Base-by-base conservation (phyloP, 2,113 vertebrate genomes). In the Corydoras maculifer region DNA sequence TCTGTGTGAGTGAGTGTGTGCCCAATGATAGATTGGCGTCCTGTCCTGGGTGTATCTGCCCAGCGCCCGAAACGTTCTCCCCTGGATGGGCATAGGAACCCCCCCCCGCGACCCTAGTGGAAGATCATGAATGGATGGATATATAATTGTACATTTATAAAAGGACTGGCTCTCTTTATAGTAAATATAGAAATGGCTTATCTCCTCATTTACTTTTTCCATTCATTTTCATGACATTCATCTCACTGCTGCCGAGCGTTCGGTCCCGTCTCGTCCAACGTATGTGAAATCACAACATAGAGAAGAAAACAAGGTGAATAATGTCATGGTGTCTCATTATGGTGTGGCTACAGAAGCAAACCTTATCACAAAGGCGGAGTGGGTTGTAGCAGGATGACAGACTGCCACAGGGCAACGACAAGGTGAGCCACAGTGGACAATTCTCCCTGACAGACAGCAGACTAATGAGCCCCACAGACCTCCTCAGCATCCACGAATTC, bases 251-350 rank as follows among this genome's bases (percentile, higher is more conserved):
- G 43, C 8, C 15, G 58, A 29, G 50, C 62, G 54, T 62, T 67
- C 72, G 62, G 50, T 51, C 68, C 53, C 49, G 18, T 32, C 9
- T 29, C 14, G 18, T 30, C n/a, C 18, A 31, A 68, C 43, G 65
- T 43, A 58, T 14, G 31, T 72, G 49, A 31, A 50, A 8, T 18
- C 15, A 43, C 53, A 68, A 54, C 5, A 53, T 31, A 71, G 32
- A 43, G 50, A 64, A 68, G 14, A 29, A 67, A 78, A 68, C 68
- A 58, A 31, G 63, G 57, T 30, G 68, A 74, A 62, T 74, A 70
- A 70, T 75, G 65, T 75, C 77, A 75, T 59, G 74, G 29, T 64
- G 8, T 61, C 77, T 78, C 77, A 72, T 78, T 78, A 78, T 15
- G 51, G 64, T 68, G 72, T 49, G 15, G 60, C 72, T 64, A 18